Evolutionary conservation across 2,797 vertebrate genomes (phyloP).

Genomic region (Siniperca obscura): DNA sequence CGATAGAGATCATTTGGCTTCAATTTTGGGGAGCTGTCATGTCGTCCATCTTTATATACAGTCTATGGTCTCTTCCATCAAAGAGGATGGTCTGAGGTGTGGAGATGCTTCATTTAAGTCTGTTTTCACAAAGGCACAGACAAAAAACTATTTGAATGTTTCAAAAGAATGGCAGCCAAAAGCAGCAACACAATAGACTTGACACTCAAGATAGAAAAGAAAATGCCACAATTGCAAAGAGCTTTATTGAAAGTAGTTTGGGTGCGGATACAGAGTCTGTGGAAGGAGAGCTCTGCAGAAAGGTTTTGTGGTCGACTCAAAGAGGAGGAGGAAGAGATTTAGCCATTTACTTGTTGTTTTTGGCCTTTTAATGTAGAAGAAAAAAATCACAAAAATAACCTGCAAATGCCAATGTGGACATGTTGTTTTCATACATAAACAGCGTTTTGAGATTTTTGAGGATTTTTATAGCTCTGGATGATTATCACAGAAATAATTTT

Average conservation of each 20-base stretch:
- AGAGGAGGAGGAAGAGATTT: neutral
- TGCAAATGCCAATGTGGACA: neutral
- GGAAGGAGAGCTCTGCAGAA: neutral
- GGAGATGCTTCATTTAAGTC: neutral
- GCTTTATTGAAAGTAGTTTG: neutral
- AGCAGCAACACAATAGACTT: neutral
- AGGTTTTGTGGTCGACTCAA: neutral
- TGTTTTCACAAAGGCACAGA: neutral
- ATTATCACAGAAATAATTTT: no score
- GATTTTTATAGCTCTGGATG: no score
- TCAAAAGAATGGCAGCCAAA: neutral
- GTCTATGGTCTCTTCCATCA: neutral
- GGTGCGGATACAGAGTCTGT: neutral
- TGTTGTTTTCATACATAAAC: neutral
- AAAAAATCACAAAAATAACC: neutral
- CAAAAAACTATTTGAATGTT: neutral
- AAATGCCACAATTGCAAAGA: neutral
- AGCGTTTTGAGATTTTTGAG: neutral
- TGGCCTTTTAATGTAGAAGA: neutral
- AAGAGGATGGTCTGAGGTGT: neutral
- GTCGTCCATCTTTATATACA: no score
- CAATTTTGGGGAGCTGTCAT: no score
- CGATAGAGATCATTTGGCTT: no score
- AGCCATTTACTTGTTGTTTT: neutral
- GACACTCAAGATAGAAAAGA: neutral